Evolutionary conservation across 1,140 invertebrate species (phyloP).

Genomic region (Sminthurides bifidus): DNA sequence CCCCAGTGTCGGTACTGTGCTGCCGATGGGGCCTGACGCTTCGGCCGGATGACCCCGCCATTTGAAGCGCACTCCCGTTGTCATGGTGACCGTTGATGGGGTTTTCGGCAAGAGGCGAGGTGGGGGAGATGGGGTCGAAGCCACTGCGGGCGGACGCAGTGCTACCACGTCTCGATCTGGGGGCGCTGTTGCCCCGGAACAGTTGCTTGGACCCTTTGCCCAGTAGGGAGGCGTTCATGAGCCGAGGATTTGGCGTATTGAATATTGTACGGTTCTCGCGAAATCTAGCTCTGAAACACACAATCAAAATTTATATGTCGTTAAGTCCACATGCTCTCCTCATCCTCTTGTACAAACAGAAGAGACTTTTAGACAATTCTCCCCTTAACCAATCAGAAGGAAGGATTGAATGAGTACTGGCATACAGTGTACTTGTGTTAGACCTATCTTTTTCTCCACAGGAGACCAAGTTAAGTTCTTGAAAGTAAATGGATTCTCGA

Average conservation of each 20-base stretch:
- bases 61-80: slow-evolving; percentile 1
- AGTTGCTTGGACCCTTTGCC: slow-evolving; percentile 31
- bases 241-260: slow-evolving; percentile 74
- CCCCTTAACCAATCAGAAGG: too few relatives aligned
- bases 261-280: slow-evolving; percentile 82
- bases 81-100: not conserved
- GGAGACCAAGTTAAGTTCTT: too few relatives aligned
- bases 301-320: slow-evolving; percentile 12
- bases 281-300: slow-evolving; percentile 64
- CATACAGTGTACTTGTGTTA: too few relatives aligned
- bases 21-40: slow-evolving; percentile 16
- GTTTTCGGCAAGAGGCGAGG: not conserved
- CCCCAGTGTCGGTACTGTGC: slow-evolving; percentile 15
- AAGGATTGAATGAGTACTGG: too few relatives aligned
- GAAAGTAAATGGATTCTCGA: too few relatives aligned
- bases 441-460: too few relatives aligned
- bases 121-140: not conserved
- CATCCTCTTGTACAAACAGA: not conserved
- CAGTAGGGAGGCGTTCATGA: slow-evolving; percentile 31
- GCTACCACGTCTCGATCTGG: slow-evolving; percentile 25
- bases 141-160: slow-evolving; percentile 13
- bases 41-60: slow-evolving; percentile 10
- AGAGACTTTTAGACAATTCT: too few relatives aligned
- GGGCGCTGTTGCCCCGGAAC: slow-evolving; percentile 24
- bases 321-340: not conserved